These are phyloP conservation scores for Auanema freiburgensis DNA, from an alignment of 2,888 invertebrate species.

Conservation along the genomic window DNA sequence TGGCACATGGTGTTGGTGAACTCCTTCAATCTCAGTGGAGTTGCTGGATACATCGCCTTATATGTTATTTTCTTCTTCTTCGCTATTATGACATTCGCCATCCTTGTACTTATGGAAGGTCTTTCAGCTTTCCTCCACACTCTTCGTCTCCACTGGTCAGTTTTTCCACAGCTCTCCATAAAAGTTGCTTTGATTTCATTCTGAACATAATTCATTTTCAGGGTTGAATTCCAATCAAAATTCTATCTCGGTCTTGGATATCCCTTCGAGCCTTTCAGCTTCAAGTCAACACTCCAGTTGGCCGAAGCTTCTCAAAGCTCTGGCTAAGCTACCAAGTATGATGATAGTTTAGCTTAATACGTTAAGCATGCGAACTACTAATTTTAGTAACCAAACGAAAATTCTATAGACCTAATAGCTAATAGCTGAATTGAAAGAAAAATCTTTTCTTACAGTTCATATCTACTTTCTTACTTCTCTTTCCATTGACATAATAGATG, in stretches of 20 bases:
- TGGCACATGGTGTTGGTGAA: constrained; percentile 61
- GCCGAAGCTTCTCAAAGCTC: constrained; percentile 21
- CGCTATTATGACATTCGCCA: constrained; percentile 85
- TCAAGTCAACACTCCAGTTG: constrained; percentile 70
- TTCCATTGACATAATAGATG: too few species aligned
- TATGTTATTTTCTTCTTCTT: constrained; percentile 81
- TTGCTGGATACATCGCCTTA: constrained; percentile 30
- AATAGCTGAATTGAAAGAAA: too few species aligned
- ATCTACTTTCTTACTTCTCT: too few species aligned
- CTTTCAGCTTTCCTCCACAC: constrained; percentile 89
- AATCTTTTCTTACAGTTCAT: too few species aligned
- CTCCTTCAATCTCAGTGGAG: constrained; percentile 36
- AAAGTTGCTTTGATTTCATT: not conserved
- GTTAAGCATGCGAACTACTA: too few species aligned
- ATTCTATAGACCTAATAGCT: too few species aligned
- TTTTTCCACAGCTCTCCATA: not conserved
- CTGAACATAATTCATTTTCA: constrained; percentile 63
- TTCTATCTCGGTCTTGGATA: constrained; percentile 91
- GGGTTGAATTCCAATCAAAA: constrained; percentile 98
- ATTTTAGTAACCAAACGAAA: too few species aligned
- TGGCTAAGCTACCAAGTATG: too few species aligned
- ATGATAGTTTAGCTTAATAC: too few species aligned
- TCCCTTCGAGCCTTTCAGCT: constrained; percentile 89
- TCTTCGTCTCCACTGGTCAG: constrained; percentile 59
- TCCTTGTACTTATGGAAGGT: constrained; percentile 98